Base-by-base conservation (phyloP, 1,140 invertebrate genomes). In the Globodera ellingtonae region DNA sequence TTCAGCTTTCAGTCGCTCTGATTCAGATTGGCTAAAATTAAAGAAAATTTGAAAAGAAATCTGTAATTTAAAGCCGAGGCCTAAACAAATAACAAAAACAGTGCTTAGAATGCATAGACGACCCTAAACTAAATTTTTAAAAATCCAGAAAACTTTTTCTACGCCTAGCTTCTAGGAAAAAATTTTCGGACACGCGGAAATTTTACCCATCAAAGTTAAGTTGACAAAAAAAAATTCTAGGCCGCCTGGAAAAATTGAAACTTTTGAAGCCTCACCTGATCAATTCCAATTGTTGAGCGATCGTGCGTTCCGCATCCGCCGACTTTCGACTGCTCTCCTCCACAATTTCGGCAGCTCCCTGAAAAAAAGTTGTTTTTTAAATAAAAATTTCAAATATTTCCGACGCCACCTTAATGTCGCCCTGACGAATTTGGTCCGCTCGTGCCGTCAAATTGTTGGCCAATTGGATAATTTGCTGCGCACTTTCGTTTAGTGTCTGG, bases 261-360 rank as follows among this genome's bases (percentile, higher is more conserved):
- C 3, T 50, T 24, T 24, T 72, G n/a, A n/a, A 50, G 15, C 15
- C 24, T 35, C 21, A 52, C 72, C 78, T 81, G 15, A 72, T 69
- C 59, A 81, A n/a, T 46, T 88, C 84, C 5, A 79, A 59, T 15
- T 85, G 50, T 48, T 69, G 72, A 47, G 65, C 77, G 35, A 87
- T 77, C 6, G 72, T 67, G 6, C 72, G 70, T 67, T 89, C 83
- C 9, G 78, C 75, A 50, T 84, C 72, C 50, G 78, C 50, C 2
- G 87, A 85, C 15, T 84, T 83, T 75, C 72, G 78, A n/a, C 74
- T 84, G 18, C 79, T 70, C 75, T 87, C 87, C 59, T 78, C 74
- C 5, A 89, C 84, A 15, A 89, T 82, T 48, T 89, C 89, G 65
- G 87, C 89, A 56, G 87, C 87, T 76, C 87, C 87, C 74, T 85